Percentiles rank a stretch among this genome's conserved stretches.
Conservation (phyloP, 2,888 invertebrate genomes). For the Malthinus seriepunctatus region DNA sequence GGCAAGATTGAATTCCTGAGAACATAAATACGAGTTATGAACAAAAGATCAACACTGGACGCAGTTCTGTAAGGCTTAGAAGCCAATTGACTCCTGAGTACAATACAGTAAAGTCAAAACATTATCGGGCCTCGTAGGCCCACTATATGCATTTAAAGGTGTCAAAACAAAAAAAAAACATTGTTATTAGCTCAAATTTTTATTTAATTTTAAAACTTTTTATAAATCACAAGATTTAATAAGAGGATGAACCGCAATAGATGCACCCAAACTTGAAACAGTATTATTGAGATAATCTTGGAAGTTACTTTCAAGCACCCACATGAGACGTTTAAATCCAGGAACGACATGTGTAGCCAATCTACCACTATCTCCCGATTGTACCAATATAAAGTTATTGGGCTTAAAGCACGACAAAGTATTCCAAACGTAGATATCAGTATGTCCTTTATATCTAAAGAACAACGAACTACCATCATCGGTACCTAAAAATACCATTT, state of each 20-base stretch:
- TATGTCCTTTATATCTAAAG: constrained; percentile 65
- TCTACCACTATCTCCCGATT: constrained; percentile 62
- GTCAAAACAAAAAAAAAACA: too few relatives aligned
- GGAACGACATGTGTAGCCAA: constrained; percentile 65
- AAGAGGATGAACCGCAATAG: constrained; percentile 63
- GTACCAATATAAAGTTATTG: constrained; percentile 62
- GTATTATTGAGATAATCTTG: constrained; percentile 65
- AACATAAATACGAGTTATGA: too few relatives aligned
- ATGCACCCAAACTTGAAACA: constrained; percentile 65
- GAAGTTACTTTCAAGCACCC: constrained; percentile 69
- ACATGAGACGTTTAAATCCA: constrained; percentile 63
- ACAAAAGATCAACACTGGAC: too few relatives aligned
- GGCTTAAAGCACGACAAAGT: constrained; percentile 60
- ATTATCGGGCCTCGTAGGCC: too few relatives aligned
- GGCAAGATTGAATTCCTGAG: too few relatives aligned
- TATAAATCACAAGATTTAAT: constrained; percentile 54
- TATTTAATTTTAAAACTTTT: background rate
- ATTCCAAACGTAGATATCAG: constrained; percentile 68
- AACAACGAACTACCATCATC: constrained; percentile 64
- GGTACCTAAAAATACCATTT: constrained; percentile 62
- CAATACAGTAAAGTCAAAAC: too few relatives aligned
- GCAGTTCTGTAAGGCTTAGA: too few relatives aligned
- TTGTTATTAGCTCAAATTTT: too few relatives aligned
- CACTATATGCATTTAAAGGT: too few relatives aligned
- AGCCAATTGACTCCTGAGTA: too few relatives aligned